phyloP scores from a whole-genome alignment of 2,113 vertebrate genomes.

The rabbit (Oryctolagus cuniculus) region DNA sequence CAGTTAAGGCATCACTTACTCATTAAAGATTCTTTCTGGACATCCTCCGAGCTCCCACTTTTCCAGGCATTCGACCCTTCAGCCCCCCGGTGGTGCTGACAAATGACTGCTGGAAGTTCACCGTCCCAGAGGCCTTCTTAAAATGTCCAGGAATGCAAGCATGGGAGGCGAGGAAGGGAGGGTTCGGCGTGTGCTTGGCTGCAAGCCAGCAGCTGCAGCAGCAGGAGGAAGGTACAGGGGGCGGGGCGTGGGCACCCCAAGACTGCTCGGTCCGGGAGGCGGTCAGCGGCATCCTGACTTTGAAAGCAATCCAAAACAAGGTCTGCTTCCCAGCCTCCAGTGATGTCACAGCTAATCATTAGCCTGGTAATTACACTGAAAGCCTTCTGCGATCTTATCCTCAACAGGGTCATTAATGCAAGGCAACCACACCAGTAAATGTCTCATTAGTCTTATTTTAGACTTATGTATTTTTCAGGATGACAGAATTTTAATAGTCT shows the following conservation, averaged over 20 bases:
- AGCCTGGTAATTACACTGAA: slow-evolving; percentile 89
- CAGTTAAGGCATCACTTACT: slow-evolving; percentile 75
- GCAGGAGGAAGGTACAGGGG: slow-evolving; percentile 60
- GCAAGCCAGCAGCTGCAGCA: slow-evolving; percentile 65
- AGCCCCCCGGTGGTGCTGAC: slow-evolving; percentile 56
- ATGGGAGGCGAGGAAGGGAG: not conserved
- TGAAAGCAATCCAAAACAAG: slow-evolving; percentile 88
- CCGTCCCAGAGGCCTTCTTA: slow-evolving; percentile 75
- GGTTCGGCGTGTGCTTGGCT: slow-evolving; percentile 52
- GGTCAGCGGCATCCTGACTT: slow-evolving; percentile 58
- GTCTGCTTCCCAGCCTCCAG: slow-evolving; percentile 67
- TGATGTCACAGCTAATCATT: slow-evolving; percentile 90
- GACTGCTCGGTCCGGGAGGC: slow-evolving; percentile 70
- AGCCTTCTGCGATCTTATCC: slow-evolving; percentile 87
- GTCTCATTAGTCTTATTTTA: slow-evolving; percentile 90
- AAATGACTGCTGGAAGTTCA: slow-evolving; percentile 77
- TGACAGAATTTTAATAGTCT: slow-evolving; percentile 86
- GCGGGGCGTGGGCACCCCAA: slow-evolving; percentile 46
- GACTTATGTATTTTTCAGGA: slow-evolving; percentile 88
- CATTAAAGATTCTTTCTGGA: slow-evolving; percentile 75
- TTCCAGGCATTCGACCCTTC: not conserved
- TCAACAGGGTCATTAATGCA: slow-evolving; percentile 89
- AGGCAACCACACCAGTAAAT: slow-evolving; percentile 86
- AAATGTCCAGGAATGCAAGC: slow-evolving; percentile 74
- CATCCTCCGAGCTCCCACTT: slow-evolving; percentile 18